Evolutionary conservation across 2,888 invertebrate species (phyloP), one percentile per base, ranked within the genome.

Genomic region (Mycalesis mineus): DNA sequence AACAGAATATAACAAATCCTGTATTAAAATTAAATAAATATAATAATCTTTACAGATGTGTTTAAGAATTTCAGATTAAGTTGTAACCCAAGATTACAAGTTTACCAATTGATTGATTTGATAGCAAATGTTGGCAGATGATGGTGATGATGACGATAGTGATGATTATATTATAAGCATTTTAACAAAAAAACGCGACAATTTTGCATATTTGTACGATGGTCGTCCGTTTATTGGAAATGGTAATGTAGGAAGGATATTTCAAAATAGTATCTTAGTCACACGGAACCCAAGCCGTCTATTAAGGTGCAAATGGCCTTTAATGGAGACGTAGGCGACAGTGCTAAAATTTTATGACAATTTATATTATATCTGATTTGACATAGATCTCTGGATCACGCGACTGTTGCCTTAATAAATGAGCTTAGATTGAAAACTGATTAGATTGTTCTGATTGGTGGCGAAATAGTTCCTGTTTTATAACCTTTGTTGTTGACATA

Each of bases 321-420:
- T 64, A 64, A 63, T 63, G 58, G 47, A 56, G 49, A 56, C 55
- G 78, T 78, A 68, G 80, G 79, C 72, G 78, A 65, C 58, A 53
- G 73, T 72, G 74, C 75, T 80, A 77, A 80, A 80, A 74, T 70
- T 78, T 80, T 71, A 79, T 72, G 73, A 68, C 65, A 66, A 65
- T 69, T 66, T 66, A 67, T 63, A 55, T 44, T 56, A 55, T 52
- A 61, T 61, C 62, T 50, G 50, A 56, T 58, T 52, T 55, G 58
- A 58, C 62, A 64, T 61, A 62, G 55, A 63, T 63, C 64, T 64
- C 52, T 59, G 55, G 52, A 52, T 39, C 52, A 52, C 52, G 57
- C 55, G 57, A 54, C 47, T 33, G 37, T 48, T 49, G 8, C 33
- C 48, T 22, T 57, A 47, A 53, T 52, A 44, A 60, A 57, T 45